Evolutionary conservation across 1,140 invertebrate species (phyloP).

Genomic region (Macrobrachium nipponense): DNA sequence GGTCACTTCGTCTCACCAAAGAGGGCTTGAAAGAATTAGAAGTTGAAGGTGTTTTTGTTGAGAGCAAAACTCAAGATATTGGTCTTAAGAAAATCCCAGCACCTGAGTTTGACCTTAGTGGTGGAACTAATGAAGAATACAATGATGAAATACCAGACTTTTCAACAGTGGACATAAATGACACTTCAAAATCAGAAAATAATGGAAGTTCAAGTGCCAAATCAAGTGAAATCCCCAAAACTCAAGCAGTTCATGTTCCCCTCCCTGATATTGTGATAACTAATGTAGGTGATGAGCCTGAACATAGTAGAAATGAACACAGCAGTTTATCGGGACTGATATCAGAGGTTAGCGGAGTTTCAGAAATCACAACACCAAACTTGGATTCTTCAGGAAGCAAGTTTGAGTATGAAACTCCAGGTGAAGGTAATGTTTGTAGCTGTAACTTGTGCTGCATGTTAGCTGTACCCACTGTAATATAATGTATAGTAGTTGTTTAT

Average conservation of each 20-base stretch:
- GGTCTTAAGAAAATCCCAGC: constrained; percentile 64
- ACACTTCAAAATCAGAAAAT: not conserved
- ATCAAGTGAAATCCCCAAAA: not conserved
- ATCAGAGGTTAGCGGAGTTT: no score
- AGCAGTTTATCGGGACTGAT: constrained; percentile 20
- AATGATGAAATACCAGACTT: constrained; percentile 30
- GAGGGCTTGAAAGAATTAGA: constrained; percentile 49
- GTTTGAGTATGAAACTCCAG: not conserved
- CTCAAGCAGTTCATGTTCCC: not conserved
- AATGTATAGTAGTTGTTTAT: not conserved
- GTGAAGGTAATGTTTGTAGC: not conserved
- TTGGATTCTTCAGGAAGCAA: not conserved
- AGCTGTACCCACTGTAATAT: not conserved
- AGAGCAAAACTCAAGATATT: constrained; percentile 48
- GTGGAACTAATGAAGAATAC: constrained; percentile 64
- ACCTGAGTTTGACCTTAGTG: constrained; percentile 79
- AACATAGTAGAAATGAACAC: constrained; percentile 68
- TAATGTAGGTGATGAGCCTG: constrained; percentile 71
- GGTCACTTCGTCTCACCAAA: constrained; percentile 48
- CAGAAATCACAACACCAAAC: no score
- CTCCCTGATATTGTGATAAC: constrained; percentile 51
- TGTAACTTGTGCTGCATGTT: not conserved
- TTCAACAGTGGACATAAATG: constrained; percentile 2
- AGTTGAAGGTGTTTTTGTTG: constrained; percentile 61
- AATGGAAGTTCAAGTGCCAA: not conserved